Base-by-base conservation (phyloP, 2,888 invertebrate species). In the Tholera decimalis region DNA sequence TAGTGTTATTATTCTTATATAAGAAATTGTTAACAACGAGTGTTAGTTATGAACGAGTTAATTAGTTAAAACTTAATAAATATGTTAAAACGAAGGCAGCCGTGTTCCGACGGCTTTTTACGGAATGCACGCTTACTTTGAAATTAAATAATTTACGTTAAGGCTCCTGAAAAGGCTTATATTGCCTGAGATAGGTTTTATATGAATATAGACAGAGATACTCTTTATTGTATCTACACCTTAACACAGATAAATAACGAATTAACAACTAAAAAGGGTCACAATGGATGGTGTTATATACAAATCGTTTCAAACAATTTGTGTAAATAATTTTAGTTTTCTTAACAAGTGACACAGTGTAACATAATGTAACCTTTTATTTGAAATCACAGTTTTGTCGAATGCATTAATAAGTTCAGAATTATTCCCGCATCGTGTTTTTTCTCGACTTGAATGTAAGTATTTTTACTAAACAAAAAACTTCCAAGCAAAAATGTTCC, bases 91-190 rank as follows among this genome's bases (percentile, higher is more conserved):
- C 6, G 0, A n/a, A 9, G 0, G 0, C 2, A 28, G n/a, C 11
- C 28, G 1, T 6, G 18, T 51, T 33, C 53, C 56, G 56, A 24
- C 56, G 56, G 56, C 53, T 33, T 56, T 30, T 9, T 26, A 9
- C 26, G n/a, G 26, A 46, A n/a, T 28, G 2, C n/a, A 28, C 26
- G 28, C 46, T 18, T 47, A 18, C 26, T 28, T 28, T 28, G 18
- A 47, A n/a, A 6, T 11, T 28, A 28, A n/a, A 18, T 26, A 9
- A n/a, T n/a, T n/a, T n/a, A 26, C 9, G 13, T 24, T 43, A 15
- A 2, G 3, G 24, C 0, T 13, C 15, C 15, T 15, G 7, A 44
- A 44, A 7, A 15, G 1, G 8, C 44, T 24, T 28, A 28, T 28
- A 28, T 6, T 28, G 7, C 6, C 9, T 28, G 28, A 28, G 9